These are phyloP conservation scores for Seriola quinqueradiata DNA, from an alignment of 2,113 vertebrate species.

Conservation along the genomic window DNA sequence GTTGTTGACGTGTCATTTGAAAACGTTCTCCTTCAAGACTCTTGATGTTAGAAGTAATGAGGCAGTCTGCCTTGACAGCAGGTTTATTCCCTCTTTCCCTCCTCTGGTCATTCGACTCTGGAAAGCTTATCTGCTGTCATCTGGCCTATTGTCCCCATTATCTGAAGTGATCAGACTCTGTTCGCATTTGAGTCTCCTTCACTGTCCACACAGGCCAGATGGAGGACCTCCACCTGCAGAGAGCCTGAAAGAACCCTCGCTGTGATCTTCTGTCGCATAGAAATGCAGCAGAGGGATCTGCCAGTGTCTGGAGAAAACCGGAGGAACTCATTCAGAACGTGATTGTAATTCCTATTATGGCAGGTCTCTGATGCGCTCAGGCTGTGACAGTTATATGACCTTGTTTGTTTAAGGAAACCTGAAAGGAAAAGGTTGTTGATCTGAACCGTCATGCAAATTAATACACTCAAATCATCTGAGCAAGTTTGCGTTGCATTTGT, in stretches of 20 bases:
- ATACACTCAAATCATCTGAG: not conserved
- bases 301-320: constrained; percentile 31
- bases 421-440: not conserved
- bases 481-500: not conserved
- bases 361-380: constrained; percentile 7
- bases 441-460: constrained; percentile 29
- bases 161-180: constrained; percentile 73
- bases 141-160: constrained; percentile 78
- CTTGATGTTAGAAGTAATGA: constrained; percentile 27
- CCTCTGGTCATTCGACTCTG: constrained; percentile 56
- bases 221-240: constrained; percentile 72
- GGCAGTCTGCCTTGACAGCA: constrained; percentile 45
- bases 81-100: constrained; percentile 48
- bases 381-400: not conserved
- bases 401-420: constrained; percentile 19
- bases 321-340: constrained; percentile 28
- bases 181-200: constrained; percentile 32
- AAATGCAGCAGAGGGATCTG: constrained; percentile 38
- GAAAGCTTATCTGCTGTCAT: constrained; percentile 79
- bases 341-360: not conserved
- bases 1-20: not conserved
- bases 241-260: constrained; percentile 70
- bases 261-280: constrained; percentile 66
- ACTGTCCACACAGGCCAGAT: constrained; percentile 70
- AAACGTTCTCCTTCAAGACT: constrained; percentile 1